Evolutionary conservation across 2,797 vertebrate genomes (phyloP), one percentile per base, ranked within the genome.

Genomic region (Phalloptychus januarius): DNA sequence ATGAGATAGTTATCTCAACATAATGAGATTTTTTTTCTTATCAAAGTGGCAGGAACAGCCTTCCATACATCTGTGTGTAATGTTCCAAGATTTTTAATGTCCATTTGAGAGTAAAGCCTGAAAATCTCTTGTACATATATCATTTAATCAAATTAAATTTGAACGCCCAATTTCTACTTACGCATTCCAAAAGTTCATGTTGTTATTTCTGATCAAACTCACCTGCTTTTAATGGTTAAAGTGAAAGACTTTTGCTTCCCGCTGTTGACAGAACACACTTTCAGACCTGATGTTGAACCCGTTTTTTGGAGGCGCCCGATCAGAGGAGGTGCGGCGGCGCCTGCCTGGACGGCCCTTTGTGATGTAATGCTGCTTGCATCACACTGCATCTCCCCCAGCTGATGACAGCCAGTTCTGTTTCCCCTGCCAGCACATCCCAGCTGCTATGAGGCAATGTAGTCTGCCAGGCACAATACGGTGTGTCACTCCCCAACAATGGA

Each of bases 381-480:
- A 93, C 85, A 87, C 88, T 89, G 86, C 78, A 91, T 84, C 91
- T 85, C 85, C 83, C 82, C 82, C 87, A 92, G 89, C 86, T 92
- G 92, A 93, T 94, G 93, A 92, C 91, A 91, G 92, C 86, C 92
- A 92, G 93, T 89, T 90, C 88, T 91, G 92, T 93, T 93, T 94
- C 91, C 91, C 91, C 90, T 90, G 88, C 92, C 93, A 94, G 93
- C 93, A 92, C 90, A 80, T 90, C 93, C 93, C 94, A 95, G 95
- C 94, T 95, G 95, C 94, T 92, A 93, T 92, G 92, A 94, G 92
- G 92, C 93, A 94, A 95, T 87, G 92, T 89, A 92, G 93, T 94
- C 93, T 93, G 91, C 88, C 81, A 92, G 89, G 91, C 92, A 95
- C 94, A 95, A 95, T 94, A 93, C 93, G 89, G 90, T 77, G 72